phyloP scores from a whole-genome alignment of 2,888 invertebrate species.

The Scelioninae gen. 1 region DNA sequence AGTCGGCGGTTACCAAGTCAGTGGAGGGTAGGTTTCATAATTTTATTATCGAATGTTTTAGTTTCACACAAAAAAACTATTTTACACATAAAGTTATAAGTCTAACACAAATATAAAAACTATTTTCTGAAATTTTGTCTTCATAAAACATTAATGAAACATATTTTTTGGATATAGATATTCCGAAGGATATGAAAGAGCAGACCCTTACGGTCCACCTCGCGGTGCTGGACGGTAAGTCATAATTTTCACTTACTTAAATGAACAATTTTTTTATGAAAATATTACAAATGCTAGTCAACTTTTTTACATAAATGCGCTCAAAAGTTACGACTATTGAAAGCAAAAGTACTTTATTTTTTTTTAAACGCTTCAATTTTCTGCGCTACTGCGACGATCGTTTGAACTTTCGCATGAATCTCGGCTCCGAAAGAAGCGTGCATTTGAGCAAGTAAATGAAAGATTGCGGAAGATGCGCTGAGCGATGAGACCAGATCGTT shows the following conservation, averaged over 20 bases:
- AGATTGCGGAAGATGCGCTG: conserved; percentile 64
- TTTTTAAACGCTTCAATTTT: conserved; percentile 48
- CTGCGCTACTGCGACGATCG: conserved; percentile 66
- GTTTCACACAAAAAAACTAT: too few species aligned
- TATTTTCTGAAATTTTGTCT: neutral
- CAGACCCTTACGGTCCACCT: conserved; percentile 82
- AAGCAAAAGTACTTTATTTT: neutral
- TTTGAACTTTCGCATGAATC: conserved; percentile 66
- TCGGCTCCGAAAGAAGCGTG: conserved; percentile 61
- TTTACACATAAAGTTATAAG: too few species aligned
- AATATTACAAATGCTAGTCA: conserved; percentile 3
- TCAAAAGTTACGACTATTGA: conserved; percentile 27
- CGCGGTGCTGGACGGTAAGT: conserved; percentile 83
- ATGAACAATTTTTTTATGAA: neutral
- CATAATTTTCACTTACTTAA: conserved; percentile 4
- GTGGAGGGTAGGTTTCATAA: conserved; percentile 80
- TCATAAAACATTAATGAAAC: neutral
- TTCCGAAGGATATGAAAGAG: conserved; percentile 82
- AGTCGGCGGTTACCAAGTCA: conserved; percentile 82
- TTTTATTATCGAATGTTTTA: neutral
- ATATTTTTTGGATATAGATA: conserved; percentile 74
- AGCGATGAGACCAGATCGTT: conserved; percentile 67
- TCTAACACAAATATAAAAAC: too few species aligned
- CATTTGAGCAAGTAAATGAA: conserved; percentile 50
- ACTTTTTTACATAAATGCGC: conserved; percentile 25